Percentiles rank a stretch among this genome's conserved stretches.
Evolutionary conservation across 1,140 invertebrate genomes (phyloP).

Genomic region (Conus betulinus): DNA sequence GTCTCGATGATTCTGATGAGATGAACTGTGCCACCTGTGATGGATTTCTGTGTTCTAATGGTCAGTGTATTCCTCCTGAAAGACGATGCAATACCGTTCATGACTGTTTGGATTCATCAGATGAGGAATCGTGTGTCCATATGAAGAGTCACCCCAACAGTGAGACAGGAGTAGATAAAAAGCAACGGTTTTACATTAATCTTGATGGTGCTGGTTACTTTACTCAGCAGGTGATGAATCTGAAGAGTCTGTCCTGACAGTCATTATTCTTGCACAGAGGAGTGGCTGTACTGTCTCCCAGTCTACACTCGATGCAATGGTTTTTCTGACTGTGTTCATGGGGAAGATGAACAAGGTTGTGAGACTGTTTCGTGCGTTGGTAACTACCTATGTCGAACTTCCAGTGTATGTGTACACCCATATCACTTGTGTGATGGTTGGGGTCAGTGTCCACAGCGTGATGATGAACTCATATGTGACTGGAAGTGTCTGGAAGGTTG

Average conservation of each 20-base stretch:
- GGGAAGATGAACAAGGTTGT: constrained; percentile 1
- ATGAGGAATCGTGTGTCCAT: neutral
- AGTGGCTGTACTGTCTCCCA: neutral
- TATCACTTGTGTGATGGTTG: constrained; percentile 18
- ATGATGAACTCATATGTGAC: constrained; percentile 7
- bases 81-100: neutral
- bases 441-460: constrained; percentile 17
- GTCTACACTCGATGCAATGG: constrained; percentile 22
- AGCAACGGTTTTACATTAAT: neutral
- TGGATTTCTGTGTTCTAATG: no score
- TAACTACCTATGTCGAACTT: constrained; percentile 11
- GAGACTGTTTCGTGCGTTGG: neutral
- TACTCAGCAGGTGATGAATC: neutral
- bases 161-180: no score
- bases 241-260: constrained; percentile 1
- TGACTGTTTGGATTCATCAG: neutral
- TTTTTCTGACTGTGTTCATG: neutral
- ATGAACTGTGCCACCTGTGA: no score
- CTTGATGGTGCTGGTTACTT: constrained; percentile 5
- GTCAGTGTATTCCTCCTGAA: no score
- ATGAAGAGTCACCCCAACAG: no score
- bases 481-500: neutral
- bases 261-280: neutral
- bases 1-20: no score
- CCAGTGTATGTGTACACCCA: neutral